Evolutionary conservation across 2,113 vertebrate genomes (phyloP), one percentile per base, ranked within the genome.

Genomic region (Baryphthengus martii): DNA sequence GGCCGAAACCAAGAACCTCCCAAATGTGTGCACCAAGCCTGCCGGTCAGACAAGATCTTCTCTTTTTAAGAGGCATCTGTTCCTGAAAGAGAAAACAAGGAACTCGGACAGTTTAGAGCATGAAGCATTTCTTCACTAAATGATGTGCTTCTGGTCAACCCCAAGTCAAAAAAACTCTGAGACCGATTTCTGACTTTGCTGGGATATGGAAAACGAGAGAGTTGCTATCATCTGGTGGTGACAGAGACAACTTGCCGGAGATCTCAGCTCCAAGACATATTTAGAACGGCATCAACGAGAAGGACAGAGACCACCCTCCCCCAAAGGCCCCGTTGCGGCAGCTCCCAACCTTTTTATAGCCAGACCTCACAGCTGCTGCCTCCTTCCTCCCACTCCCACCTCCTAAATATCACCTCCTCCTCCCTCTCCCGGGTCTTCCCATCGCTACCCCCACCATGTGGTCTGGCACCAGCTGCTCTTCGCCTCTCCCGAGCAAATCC

Each of bases 341-440:
- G 33, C 89, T 81, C 76, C n/a, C 29, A 8, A 24, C 77, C 91
- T 94, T 96, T 96, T 96, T 96, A 94, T 94, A 95, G 89, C 70
- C 86, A n/a, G 37, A 40, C 2, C 71, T 78, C 86, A 33, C 92
- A 96, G 95, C 95, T 94, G 95, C 89, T 94, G 94, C 89, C 81
- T 89, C 59, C 65, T 92, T 31, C 40, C 91, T 66, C 85, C 76
- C 90, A 44, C 42, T 85, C 89, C 73, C 20, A 1, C 8, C 2
- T 76, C 91, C 95, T 39, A 93, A 93, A 93, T 47, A 89, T 84
- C 13, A 6, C n/a, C n/a, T n/a, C 73, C 81, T 56, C 40, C 40
- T 25, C 8, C 0, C 24, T 63, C 24, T 52, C 42, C 35, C 49
- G 58, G 37, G 17, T 44, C 45, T 62, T 63, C 81, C 73, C 23